A percentile compares a stretch with the other conserved stretches of the same genome.
Evolutionary conservation across 2,113 vertebrate genomes (phyloP).

Genomic region (Taxidea taxus): DNA sequence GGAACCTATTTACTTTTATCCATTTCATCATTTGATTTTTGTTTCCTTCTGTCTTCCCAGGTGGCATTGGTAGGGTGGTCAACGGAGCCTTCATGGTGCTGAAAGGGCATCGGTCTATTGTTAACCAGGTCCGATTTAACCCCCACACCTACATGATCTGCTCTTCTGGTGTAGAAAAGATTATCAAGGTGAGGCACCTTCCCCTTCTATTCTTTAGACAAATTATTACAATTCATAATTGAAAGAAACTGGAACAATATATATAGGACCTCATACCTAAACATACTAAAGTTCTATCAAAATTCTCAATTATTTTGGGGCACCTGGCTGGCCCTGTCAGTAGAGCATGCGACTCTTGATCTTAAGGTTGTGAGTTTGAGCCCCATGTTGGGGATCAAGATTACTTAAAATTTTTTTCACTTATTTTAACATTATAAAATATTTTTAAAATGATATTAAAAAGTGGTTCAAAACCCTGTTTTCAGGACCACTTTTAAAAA

Average conservation of each 20-base stretch:
- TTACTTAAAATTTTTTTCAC: not conserved
- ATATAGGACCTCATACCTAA: conserved; percentile 9
- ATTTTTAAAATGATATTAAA: not conserved
- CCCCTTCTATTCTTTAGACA: conserved; percentile 31
- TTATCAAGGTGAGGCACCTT: conserved; percentile 94
- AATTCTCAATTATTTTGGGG: conserved; percentile 14
- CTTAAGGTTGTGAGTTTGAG: not conserved
- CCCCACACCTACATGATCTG: conserved; percentile 99
- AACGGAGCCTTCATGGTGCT: conserved; percentile 98
- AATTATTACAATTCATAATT: not conserved
- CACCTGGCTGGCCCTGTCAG: not conserved
- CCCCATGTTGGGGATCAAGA: not conserved
- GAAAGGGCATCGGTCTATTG: conserved; percentile 98
- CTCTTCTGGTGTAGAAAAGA: conserved; percentile 98
- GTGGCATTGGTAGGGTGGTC: conserved; percentile 94
- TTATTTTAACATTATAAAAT: conserved; percentile 40
- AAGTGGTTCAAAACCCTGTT: not conserved
- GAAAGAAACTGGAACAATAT: not conserved
- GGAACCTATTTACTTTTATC: conserved; percentile 43
- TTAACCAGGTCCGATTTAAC: conserved; percentile 99
- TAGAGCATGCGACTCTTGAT: not conserved
- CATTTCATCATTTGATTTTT: conserved; percentile 58
- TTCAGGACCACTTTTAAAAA: not conserved
- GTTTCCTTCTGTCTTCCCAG: conserved; percentile 79
- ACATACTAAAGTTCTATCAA: not conserved